phyloP scores from a whole-genome alignment of 2,888 invertebrate species.

The Caenorhabditis sp. region DNA sequence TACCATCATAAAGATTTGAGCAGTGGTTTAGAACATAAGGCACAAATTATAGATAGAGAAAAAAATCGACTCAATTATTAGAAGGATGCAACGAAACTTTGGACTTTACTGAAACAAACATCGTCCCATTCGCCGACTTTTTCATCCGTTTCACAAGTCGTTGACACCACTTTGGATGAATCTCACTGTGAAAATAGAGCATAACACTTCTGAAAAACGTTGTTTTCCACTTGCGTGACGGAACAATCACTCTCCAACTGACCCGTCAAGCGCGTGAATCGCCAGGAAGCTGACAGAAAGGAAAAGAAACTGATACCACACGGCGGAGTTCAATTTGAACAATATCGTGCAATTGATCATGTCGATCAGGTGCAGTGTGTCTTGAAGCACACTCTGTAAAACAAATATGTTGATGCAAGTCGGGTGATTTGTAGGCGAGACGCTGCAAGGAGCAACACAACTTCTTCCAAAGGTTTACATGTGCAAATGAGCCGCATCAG shows the following conservation, averaged over 20 bases:
- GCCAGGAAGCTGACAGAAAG: slow-evolving; percentile 49
- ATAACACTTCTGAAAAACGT: slow-evolving; percentile 43
- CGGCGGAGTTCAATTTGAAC: slow-evolving; percentile 44
- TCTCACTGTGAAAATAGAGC: slow-evolving; percentile 49
- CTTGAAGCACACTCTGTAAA: slow-evolving; percentile 52
- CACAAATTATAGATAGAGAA: background rate
- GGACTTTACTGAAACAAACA: slow-evolving; percentile 9
- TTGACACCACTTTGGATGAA: slow-evolving; percentile 39
- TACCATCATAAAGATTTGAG: slow-evolving; percentile 47
- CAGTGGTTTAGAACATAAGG: background rate
- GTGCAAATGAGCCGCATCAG: background rate
- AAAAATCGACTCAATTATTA: too few species aligned
- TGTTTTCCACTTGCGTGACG: too few species aligned
- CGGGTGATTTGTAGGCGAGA: too few species aligned
- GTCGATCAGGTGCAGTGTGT: slow-evolving; percentile 53
- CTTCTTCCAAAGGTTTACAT: too few species aligned
- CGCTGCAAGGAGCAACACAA: too few species aligned
- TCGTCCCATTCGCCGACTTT: slow-evolving; percentile 27
- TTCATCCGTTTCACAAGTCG: slow-evolving; percentile 2
- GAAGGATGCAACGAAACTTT: slow-evolving; percentile 24
- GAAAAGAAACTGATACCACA: slow-evolving; percentile 55
- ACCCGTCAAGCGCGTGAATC: slow-evolving; percentile 54
- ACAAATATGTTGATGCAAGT: slow-evolving; percentile 34
- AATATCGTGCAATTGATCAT: slow-evolving; percentile 56
- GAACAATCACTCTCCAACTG: slow-evolving; percentile 20